Evolutionary conservation across 2,888 invertebrate species (phyloP).

Genomic region (Nemoura dubitans): DNA sequence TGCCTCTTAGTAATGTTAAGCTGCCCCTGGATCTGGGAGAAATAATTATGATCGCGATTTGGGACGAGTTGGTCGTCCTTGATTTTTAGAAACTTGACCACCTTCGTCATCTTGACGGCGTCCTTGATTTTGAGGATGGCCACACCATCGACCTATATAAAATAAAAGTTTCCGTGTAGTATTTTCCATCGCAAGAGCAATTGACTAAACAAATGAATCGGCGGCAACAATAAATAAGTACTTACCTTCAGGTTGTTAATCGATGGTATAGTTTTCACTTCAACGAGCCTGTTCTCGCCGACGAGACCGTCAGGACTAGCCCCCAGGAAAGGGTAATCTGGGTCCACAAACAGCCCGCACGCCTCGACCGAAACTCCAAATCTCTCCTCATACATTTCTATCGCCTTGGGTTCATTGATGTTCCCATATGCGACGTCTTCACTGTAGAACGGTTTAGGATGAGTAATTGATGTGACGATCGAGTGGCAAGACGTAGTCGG

Average conservation of each 20-base stretch:
- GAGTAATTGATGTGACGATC: neutral
- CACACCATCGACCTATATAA: too few relatives aligned
- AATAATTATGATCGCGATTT: neutral
- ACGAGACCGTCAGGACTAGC: slow-evolving; percentile 31
- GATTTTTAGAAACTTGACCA: neutral
- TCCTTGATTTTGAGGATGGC: neutral
- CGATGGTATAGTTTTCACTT: slow-evolving; percentile 18
- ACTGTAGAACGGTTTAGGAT: neutral
- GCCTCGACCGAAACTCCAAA: neutral
- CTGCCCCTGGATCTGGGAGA: slow-evolving; percentile 24
- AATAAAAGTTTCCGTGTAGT: too few relatives aligned
- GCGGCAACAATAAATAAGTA: too few relatives aligned
- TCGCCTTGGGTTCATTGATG: slow-evolving; percentile 1
- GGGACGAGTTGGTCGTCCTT: neutral
- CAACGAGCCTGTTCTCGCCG: neutral
- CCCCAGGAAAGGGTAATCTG: slow-evolving; percentile 8
- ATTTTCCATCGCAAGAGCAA: too few relatives aligned
- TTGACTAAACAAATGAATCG: too few relatives aligned
- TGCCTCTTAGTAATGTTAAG: slow-evolving; percentile 7
- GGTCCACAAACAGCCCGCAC: slow-evolving; percentile 30
- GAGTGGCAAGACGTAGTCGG: neutral
- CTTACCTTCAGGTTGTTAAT: slow-evolving; percentile 25
- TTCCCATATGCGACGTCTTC: neutral
- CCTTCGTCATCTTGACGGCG: neutral
- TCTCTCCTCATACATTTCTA: neutral